Percentiles rank a stretch among this genome's conserved stretches.
Conservation (phyloP, 1,140 invertebrate genomes). For the Zophobas atratus region DNA sequence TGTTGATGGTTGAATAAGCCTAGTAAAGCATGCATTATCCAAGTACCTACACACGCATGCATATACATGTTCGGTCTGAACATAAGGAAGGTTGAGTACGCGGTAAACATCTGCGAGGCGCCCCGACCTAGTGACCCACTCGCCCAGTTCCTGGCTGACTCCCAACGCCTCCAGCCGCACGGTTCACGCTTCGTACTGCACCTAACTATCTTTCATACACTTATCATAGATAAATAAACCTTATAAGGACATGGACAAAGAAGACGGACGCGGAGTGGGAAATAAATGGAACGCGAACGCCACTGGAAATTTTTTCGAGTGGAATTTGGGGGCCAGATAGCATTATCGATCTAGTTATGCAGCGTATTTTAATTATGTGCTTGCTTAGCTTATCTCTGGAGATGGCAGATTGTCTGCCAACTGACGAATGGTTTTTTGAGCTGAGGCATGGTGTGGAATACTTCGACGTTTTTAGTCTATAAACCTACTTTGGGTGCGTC, state of each 20-base stretch:
- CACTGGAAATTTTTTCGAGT: slow-evolving; percentile 21
- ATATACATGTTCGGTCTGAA: slow-evolving; percentile 30
- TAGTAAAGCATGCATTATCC: slow-evolving; percentile 31
- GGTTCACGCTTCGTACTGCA: slow-evolving; percentile 46
- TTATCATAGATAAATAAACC: slow-evolving; percentile 42
- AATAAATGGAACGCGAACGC: slow-evolving; percentile 10
- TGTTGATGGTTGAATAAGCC: slow-evolving; percentile 23
- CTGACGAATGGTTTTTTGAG: too few species aligned
- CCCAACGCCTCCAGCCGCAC: slow-evolving; percentile 46
- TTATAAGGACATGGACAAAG: slow-evolving; percentile 26
- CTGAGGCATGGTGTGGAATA: too few species aligned
- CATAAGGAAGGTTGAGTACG: slow-evolving; percentile 52
- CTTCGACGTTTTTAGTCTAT: too few species aligned
- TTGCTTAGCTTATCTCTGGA: too few species aligned
- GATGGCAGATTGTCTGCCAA: too few species aligned
- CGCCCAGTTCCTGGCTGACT: slow-evolving; percentile 61
- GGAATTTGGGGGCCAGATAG: background rate
- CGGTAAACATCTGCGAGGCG: slow-evolving; percentile 64
- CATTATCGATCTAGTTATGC: too few species aligned
- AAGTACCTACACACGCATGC: slow-evolving; percentile 25
- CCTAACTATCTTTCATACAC: slow-evolving; percentile 44
- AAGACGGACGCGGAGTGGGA: slow-evolving; percentile 13
- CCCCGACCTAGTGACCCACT: slow-evolving; percentile 64
- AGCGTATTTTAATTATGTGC: background rate
- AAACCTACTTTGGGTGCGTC: too few species aligned